phyloP scores from a whole-genome alignment of 2,888 invertebrate genomes.

The Drosophila cognata region DNA sequence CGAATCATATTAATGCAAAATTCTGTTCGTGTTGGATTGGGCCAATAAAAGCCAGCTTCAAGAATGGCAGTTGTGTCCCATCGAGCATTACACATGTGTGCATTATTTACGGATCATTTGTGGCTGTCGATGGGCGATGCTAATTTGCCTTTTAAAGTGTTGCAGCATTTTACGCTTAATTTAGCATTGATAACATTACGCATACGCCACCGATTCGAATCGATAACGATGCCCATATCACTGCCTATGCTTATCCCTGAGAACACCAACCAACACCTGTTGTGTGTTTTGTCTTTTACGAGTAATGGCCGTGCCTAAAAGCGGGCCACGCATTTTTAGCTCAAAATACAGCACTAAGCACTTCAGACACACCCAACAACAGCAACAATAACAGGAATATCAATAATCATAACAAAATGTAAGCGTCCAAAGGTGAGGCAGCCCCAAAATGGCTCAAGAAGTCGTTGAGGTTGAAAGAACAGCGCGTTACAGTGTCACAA shows the following conservation, averaged over 20 bases:
- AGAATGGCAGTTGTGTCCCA: neutral
- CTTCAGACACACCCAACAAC: constrained; percentile 46
- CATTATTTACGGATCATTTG: constrained; percentile 82
- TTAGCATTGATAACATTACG: constrained; percentile 70
- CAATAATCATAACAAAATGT: constrained; percentile 76
- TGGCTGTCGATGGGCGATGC: constrained; percentile 28
- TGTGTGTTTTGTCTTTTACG: constrained; percentile 35
- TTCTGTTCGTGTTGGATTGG: neutral
- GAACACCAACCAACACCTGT: constrained; percentile 60
- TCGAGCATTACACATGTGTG: constrained; percentile 43
- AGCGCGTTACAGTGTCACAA: constrained; percentile 18
- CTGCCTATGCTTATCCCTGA: constrained; percentile 12
- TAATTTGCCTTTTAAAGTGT: constrained; percentile 69
- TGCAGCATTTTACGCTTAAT: constrained; percentile 77
- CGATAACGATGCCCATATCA: constrained; percentile 37
- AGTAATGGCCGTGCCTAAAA: constrained; percentile 49
- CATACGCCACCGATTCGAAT: constrained; percentile 46
- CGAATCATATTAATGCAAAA: neutral
- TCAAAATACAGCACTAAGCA: constrained; percentile 52
- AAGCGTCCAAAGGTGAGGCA: constrained; percentile 46
- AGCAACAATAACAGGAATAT: constrained; percentile 52
- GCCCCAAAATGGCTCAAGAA: constrained; percentile 30
- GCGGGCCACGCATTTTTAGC: constrained; percentile 53
- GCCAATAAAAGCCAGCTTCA: neutral
- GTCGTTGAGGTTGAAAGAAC: constrained; percentile 30